Evolutionary conservation across 2,113 vertebrate species (phyloP), one percentile per base, ranked within the genome.

Genomic region (Dryoscopus gambensis): DNA sequence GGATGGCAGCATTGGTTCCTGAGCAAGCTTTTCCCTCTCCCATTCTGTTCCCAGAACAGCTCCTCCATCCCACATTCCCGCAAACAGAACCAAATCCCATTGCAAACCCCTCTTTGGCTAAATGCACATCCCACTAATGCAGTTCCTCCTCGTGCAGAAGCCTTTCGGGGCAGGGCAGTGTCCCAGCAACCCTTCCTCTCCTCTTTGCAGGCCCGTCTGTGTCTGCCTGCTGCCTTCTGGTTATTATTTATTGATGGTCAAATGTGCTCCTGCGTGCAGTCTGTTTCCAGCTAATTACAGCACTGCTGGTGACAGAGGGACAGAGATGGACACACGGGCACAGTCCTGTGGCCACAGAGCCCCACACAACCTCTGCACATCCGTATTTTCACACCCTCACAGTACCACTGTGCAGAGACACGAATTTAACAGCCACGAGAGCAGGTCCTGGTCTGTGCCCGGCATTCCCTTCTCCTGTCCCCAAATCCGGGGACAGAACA

Each of bases 1-100:
- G 82, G 84, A 96, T 91, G 94, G 90, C 88, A 94, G 90, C 74
- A 93, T 0, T 42, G 74, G 56, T 2, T 91, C 68, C 95, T n/a
- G 20, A 60, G 74, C 79, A 24, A 40, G 83, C 67, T 49, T 40
- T 63, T 20, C 78, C 23, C 69, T 39, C 49, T 50, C 3, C 82
- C 44, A 0, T 28, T 59, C 64, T 19, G 39, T 14, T 68, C 87
- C 93, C 10, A 24, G 11, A 0, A 2, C 44, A 63, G 23, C 14
- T 19, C 57, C 78, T 18, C 57, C 25, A 49, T 40, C 33, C 7
- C 12, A 13, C 24, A 1, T 13, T 42, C 81, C 25, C 7, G 7
- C 4, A 5, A 83, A 64, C 0, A 3, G 59, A 24, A 39, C 65
- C 19, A 62, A 74, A 79, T 31, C 77, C 60, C 5, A 11, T 7